phyloP scores from a whole-genome alignment of 2,797 vertebrate species.

The Paratrypauchen microcephalus region DNA sequence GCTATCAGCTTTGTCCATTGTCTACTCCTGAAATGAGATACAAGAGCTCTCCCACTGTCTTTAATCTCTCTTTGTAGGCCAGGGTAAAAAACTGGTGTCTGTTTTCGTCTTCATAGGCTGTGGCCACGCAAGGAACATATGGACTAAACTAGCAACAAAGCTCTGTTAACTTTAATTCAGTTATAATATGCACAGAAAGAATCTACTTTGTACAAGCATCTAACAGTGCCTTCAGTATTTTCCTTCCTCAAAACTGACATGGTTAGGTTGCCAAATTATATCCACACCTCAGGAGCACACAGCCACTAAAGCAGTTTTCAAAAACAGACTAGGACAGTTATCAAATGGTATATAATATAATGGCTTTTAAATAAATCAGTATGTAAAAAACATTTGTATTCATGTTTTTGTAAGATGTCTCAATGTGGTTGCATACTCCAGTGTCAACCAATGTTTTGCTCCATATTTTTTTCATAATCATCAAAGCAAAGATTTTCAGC shows the following conservation, averaged over 20 bases:
- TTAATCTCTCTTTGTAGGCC: neutral
- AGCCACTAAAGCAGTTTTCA: too few species aligned
- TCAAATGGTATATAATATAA: neutral
- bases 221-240: neutral
- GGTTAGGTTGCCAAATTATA: too few species aligned
- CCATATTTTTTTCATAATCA: neutral
- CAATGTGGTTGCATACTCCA: neutral
- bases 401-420: neutral
- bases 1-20: conserved; percentile 23
- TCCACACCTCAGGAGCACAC: too few species aligned
- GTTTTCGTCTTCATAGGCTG: neutral
- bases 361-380: neutral
- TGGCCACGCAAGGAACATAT: neutral
- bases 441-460: neutral
- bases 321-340: too few species aligned
- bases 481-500: neutral
- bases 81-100: neutral
- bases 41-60: conserved; percentile 6
- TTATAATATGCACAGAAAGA: neutral
- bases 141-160: neutral
- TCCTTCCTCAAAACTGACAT: neutral
- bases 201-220: neutral
- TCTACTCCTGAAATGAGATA: conserved; percentile 17
- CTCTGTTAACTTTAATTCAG: neutral
- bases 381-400: neutral